Base-by-base conservation (phyloP, 2,797 vertebrate species). In the Cryptoblepharus egeriae region DNA sequence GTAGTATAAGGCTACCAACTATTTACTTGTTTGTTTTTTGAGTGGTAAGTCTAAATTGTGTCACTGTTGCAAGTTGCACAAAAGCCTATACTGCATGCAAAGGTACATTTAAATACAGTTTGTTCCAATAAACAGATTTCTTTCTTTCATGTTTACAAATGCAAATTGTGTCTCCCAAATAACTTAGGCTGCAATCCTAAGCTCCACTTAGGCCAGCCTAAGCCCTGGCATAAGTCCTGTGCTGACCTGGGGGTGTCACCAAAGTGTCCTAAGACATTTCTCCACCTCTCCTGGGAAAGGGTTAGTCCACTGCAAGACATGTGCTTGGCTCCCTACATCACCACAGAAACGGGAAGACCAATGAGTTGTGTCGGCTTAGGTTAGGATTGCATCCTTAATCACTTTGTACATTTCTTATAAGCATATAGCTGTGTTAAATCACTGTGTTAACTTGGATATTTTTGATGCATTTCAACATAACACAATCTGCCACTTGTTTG, bases 401-500 rank as follows among this genome's bases (percentile, higher is more conserved):
- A n/a, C 20, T 20, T 20, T 0, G 0, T 88, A 85, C 74, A 3
- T 81, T 88, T 76, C 80, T 45, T 3, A 16, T 72, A 65, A 26
- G 37, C 37, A 45, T 15, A 32, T 37, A 75, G 52, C 0, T 85
- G n/a, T 61, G 42, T 75, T 28, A 45, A 77, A 72, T 16, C 12
- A 63, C 16, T 0, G 5, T 70, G 49, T 35, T 49, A 28, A 52
- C 30, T 61, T 63, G 39, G 6, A 55, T 28, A n/a, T 57, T 60
- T n/a, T 2, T 1, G 2, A 39, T 77, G 83, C 55, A 24, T 63
- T 77, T 81, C 55, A 16, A 15, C 15, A 0, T 1, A 0, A 0
- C 1, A 22, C 37, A n/a, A 79, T 70, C 86, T 75, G 79, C 70
- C 81, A 74, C 81, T 75, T 79, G 60, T 55, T 79, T 61, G 35